A percentile compares a stretch with the other conserved stretches of the same genome.
Evolutionary conservation across 1,140 invertebrate species (phyloP).

Genomic region (Gonatopus flavifemur): DNA sequence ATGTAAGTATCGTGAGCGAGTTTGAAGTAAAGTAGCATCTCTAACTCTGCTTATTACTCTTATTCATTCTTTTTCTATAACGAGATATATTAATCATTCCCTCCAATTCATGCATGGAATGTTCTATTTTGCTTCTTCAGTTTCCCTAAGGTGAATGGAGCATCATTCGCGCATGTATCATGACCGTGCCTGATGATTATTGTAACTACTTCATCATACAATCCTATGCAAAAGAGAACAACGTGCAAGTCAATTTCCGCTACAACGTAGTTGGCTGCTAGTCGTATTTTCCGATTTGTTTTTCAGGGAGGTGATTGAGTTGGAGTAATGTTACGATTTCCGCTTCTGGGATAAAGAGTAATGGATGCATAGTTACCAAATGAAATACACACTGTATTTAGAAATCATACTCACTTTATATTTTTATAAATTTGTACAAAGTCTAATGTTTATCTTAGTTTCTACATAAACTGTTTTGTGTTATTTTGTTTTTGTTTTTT

Average conservation of each 20-base stretch:
- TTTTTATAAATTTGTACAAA: slow-evolving; percentile 18
- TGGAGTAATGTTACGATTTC: slow-evolving; percentile 31
- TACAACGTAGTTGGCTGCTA: slow-evolving; percentile 2
- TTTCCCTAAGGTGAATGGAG: slow-evolving; percentile 8
- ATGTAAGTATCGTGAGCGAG: slow-evolving; percentile 35
- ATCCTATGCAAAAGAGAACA: slow-evolving; percentile 11
- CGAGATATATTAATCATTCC: slow-evolving; percentile 8
- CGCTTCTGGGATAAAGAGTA: slow-evolving; percentile 21
- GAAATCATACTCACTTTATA: slow-evolving; percentile 7
- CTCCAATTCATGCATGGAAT: slow-evolving; percentile 17
- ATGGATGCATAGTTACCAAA: slow-evolving; percentile 19
- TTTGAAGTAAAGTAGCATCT: too few relatives aligned
- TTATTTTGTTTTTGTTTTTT: slow-evolving; percentile 7
- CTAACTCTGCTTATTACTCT: too few relatives aligned
- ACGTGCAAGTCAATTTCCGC: background rate
- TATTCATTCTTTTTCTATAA: slow-evolving; percentile 19
- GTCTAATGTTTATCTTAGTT: slow-evolving; percentile 1
- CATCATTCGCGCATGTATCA: slow-evolving; percentile 4
- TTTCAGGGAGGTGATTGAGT: slow-evolving; percentile 41
- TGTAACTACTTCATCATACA: slow-evolving; percentile 1
- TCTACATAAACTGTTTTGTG: slow-evolving; percentile 5
- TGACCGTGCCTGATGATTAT: background rate
- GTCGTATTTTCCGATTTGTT: slow-evolving; percentile 31
- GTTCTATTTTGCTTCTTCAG: slow-evolving; percentile 12
- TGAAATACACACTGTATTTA: slow-evolving; percentile 1